Conservation (phyloP, 53 echinoderm and acorn worm species). For the Antedon mediterranea region DNA sequence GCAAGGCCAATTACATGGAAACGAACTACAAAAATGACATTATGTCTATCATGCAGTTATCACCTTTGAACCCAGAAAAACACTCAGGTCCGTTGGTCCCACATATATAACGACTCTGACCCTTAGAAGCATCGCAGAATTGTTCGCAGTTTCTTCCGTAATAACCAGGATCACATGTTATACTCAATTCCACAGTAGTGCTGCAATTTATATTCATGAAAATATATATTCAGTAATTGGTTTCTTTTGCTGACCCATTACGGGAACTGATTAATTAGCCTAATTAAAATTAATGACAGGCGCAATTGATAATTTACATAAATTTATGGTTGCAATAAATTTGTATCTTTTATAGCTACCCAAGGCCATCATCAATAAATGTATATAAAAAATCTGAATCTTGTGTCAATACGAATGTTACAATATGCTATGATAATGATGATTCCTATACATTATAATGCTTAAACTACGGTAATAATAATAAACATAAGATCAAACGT, state of each 20-base stretch:
- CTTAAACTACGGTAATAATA: too few relatives aligned
- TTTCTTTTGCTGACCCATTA: not conserved
- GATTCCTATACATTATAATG: too few relatives aligned
- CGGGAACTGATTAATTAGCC: not conserved
- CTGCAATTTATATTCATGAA: not conserved
- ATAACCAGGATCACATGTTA: not conserved
- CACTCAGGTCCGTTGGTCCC: not conserved
- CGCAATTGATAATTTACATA: too few relatives aligned
- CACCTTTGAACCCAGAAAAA: not conserved
- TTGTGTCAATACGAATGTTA: too few relatives aligned
- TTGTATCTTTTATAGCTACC: too few relatives aligned
- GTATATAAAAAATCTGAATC: too few relatives aligned
- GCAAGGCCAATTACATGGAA: too few relatives aligned
- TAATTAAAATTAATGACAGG: not conserved
- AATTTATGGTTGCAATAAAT: too few relatives aligned
- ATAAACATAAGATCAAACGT: too few relatives aligned
- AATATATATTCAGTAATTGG: not conserved
- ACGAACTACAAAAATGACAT: too few relatives aligned
- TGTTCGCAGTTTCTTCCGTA: not conserved
- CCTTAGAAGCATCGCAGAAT: not conserved
- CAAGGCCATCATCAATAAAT: too few relatives aligned
- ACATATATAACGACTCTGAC: not conserved
- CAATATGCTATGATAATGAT: too few relatives aligned
- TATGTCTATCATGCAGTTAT: not conserved
- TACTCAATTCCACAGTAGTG: not conserved